Evolutionary conservation across 2,113 vertebrate species (phyloP).

Genomic region (Scomber japonicus): DNA sequence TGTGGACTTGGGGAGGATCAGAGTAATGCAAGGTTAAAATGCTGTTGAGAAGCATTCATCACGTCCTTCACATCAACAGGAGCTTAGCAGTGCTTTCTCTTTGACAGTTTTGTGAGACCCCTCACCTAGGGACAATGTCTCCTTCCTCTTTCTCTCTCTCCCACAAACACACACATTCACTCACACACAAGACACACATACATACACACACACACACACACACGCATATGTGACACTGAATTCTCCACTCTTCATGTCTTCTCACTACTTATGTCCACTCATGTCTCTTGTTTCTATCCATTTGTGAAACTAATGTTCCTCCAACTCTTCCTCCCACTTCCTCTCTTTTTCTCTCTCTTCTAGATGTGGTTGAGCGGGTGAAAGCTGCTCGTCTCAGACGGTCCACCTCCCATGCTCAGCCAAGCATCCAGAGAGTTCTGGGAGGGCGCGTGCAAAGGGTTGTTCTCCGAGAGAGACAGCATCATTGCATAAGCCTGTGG

Average conservation of each 20-base stretch:
- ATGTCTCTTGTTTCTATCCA: conserved; percentile 64
- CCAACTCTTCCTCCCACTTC: conserved; percentile 70
- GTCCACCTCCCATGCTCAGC: conserved; percentile 94
- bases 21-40: conserved; percentile 74
- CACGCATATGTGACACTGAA: conserved; percentile 56
- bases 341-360: conserved; percentile 66
- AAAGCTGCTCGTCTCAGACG: conserved; percentile 93
- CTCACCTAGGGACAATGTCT: conserved; percentile 46
- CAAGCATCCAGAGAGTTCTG: conserved; percentile 98
- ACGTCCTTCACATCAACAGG: conserved; percentile 82
- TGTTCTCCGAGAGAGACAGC: conserved; percentile 97
- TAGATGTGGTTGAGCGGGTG: conserved; percentile 98
- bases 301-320: conserved; percentile 57
- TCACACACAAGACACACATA: not conserved
- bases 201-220: conserved; percentile 31
- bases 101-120: conserved; percentile 72
- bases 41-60: conserved; percentile 73
- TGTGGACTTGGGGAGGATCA: conserved; percentile 66
- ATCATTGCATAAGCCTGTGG: conserved; percentile 99
- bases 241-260: conserved; percentile 45
- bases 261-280: conserved; percentile 72
- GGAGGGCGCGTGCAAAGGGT: conserved; percentile 93
- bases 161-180: too few species aligned
- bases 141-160: conserved; percentile 57
- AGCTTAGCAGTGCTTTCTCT: conserved; percentile 80